Evolutionary conservation across 2,797 vertebrate genomes (phyloP).

Genomic region (Premnoplex brunnescens): DNA sequence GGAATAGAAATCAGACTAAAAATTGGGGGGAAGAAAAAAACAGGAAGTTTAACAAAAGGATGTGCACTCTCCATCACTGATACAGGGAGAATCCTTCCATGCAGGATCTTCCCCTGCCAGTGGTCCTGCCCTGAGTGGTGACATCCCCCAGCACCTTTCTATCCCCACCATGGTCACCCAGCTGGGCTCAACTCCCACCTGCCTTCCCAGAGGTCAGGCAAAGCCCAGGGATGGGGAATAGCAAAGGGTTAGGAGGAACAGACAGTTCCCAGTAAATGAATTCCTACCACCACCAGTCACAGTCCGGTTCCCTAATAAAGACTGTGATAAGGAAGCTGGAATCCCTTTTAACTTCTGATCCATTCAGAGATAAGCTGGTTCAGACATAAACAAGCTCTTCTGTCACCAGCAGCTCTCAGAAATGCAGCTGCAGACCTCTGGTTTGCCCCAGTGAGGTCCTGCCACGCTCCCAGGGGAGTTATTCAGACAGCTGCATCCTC

Average conservation of each 20-base stretch:
- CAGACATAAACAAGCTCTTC: conserved; percentile 42
- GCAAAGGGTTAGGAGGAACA: background rate
- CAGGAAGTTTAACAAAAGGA: background rate
- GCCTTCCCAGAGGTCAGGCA: background rate
- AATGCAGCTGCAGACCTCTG: background rate
- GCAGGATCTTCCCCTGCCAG: background rate
- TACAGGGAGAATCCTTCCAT: background rate
- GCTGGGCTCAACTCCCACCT: background rate
- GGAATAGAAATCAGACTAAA: background rate
- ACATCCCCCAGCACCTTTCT: background rate
- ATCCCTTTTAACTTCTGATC: conserved; percentile 65
- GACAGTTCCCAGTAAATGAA: conserved; percentile 26
- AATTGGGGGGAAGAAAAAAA: background rate
- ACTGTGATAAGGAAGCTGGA: conserved; percentile 49
- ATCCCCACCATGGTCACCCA: accelerated
- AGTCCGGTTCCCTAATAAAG: conserved; percentile 36
- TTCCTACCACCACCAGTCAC: conserved; percentile 47
- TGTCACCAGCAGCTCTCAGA: background rate
- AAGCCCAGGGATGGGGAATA: background rate
- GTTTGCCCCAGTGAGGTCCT: background rate
- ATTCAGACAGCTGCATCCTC: conserved; percentile 17
- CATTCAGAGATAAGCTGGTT: background rate
- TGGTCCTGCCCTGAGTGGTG: accelerated
- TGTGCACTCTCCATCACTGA: background rate
- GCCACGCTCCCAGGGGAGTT: background rate